Evolutionary conservation across 2,113 vertebrate genomes (phyloP), one percentile per base, ranked within the genome.

Genomic region (Climacteris rufus): DNA sequence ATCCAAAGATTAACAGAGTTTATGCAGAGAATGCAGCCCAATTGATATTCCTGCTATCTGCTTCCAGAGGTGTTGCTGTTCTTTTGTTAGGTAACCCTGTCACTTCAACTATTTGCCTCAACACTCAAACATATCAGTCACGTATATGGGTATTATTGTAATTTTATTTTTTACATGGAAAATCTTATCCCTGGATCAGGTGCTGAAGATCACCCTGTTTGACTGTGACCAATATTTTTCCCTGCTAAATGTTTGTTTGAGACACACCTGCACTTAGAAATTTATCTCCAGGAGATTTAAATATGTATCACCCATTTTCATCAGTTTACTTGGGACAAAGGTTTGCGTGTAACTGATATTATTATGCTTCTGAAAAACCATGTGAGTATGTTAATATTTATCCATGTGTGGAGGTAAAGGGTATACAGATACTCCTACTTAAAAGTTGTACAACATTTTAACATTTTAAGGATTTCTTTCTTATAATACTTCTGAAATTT

Each of bases 271-370:
- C 56, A 64, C 79, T 93, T 90, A 50, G 21, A 77, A 82, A 79
- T 94, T 42, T 90, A 85, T 94, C 89, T 88, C 16, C 22, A 66
- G 39, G 47, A 50, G 47, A 63, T 50, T 83, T 89, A 74, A 77
- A 70, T 83, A 68, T 21, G 2, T 94, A 54, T 89, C 45, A 66
- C 45, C 33, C 20, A 28, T 86, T 96, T 91, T 93, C 15, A 65
- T 90, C 78, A 70, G 82, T 95, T 96, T 91, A 54, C 91, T 91
- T 94, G 61, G 37, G 53, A 72, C 84, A 96, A 95, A 95, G 1
- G 9, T 92, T 91, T 89, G 33, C 0, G 1, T 68, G 74, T 82
- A 68, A 65, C 81, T 87, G 89, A 94, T 96, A 91, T 42, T 61
- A 83, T 80, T 94, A 87, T 82, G 31, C 27, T 78, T 68, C 44